Percentiles rank a stretch among this genome's conserved stretches.
phyloP scores from a whole-genome alignment of 2,888 invertebrate species.

The Trachelus stipa region DNA sequence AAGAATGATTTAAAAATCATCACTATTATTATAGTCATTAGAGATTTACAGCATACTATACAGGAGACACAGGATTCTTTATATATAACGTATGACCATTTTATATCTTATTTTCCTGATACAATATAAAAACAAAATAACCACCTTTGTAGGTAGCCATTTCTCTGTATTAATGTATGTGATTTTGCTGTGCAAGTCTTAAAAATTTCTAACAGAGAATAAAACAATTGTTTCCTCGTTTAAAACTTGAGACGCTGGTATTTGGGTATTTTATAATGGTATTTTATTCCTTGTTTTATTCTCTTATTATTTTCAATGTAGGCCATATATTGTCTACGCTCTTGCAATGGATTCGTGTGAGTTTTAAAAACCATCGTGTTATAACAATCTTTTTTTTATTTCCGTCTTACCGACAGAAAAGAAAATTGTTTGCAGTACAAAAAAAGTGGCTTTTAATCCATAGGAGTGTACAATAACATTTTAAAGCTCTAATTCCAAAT shows the following conservation, averaged over 20 bases:
- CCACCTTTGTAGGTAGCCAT: background rate
- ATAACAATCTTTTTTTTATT: background rate
- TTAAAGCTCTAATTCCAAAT: background rate
- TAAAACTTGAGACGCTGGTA: background rate
- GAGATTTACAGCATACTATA: conserved; percentile 11
- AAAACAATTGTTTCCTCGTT: background rate
- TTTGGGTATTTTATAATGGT: too few species aligned
- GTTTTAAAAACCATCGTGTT: background rate
- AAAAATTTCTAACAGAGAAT: background rate
- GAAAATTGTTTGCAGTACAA: background rate
- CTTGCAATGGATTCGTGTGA: background rate
- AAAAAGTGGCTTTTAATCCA: background rate
- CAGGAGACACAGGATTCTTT: conserved; percentile 8
- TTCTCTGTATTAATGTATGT: background rate
- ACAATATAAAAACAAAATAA: background rate
- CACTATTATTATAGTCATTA: conserved; percentile 8
- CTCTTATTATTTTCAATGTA: background rate
- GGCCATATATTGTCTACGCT: background rate
- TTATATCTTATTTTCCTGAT: conserved; percentile 3
- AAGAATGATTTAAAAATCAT: conserved; percentile 2
- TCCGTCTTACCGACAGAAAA: background rate
- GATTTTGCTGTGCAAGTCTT: background rate
- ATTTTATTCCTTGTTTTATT: background rate
- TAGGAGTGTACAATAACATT: background rate
- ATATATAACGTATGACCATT: conserved; percentile 7